phyloP scores from a whole-genome alignment of 2,113 vertebrate genomes.

The Scomber scombrus region DNA sequence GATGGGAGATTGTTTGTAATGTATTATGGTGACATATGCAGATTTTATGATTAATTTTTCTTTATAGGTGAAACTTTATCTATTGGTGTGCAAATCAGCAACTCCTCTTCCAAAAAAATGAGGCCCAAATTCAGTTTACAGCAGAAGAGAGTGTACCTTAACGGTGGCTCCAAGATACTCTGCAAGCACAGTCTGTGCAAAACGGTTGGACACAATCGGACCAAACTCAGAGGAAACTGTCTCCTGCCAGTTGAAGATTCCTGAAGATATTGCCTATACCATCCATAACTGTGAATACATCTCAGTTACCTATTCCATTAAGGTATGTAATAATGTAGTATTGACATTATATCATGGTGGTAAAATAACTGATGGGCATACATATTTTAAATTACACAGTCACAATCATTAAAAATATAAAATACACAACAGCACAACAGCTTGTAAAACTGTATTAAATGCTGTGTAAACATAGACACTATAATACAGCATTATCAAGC shows the following conservation, averaged over 20 bases:
- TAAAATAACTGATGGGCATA: too few relatives aligned
- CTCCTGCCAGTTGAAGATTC: conserved; percentile 61
- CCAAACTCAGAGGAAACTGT: conserved; percentile 49
- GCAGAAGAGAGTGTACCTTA: conserved; percentile 57
- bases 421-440: not conserved
- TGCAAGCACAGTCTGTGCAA: conserved; percentile 23
- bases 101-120: conserved; percentile 70
- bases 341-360: not conserved
- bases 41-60: conserved; percentile 19
- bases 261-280: conserved; percentile 21
- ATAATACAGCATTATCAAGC: too few relatives aligned
- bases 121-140: conserved; percentile 68
- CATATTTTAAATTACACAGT: too few relatives aligned
- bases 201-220: conserved; percentile 45
- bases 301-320: conserved; percentile 68
- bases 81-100: conserved; percentile 63
- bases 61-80: conserved; percentile 73
- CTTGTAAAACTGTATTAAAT: not conserved
- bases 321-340: conserved; percentile 55
- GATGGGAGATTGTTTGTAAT: not conserved
- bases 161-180: not conserved
- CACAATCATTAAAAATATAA: too few relatives aligned
- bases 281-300: conserved; percentile 73
- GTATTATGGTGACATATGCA: not conserved
- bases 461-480: not conserved